Percentiles rank a stretch among this genome's conserved stretches.
Evolutionary conservation across 2,888 invertebrate species (phyloP).

Genomic region (Cantharis rufa): DNA sequence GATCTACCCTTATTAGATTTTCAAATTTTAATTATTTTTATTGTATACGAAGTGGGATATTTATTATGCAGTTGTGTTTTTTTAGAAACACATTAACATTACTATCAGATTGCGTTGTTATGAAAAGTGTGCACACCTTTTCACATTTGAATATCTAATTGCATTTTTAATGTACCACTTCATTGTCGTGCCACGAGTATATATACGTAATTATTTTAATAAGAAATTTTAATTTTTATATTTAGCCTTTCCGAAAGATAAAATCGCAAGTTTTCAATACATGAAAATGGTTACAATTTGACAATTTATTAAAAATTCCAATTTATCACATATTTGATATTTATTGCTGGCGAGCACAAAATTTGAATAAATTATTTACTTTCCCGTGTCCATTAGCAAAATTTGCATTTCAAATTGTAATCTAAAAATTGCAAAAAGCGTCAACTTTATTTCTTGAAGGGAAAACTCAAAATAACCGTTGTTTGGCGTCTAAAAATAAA

Average conservation of each 20-base stretch:
- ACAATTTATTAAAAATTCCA: neutral
- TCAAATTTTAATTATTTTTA: neutral
- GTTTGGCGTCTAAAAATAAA: neutral
- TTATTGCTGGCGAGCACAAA: neutral
- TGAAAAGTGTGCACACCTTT: slow-evolving; percentile 36
- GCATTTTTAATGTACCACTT: slow-evolving; percentile 30
- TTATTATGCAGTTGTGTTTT: slow-evolving; percentile 31
- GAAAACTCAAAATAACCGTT: neutral
- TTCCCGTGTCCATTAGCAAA: neutral
- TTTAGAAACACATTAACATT: slow-evolving; percentile 32
- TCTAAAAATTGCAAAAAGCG: neutral
- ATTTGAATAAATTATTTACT: neutral
- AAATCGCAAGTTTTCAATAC: neutral
- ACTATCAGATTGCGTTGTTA: slow-evolving; percentile 34
- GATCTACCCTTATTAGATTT: neutral
- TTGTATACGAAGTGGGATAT: slow-evolving; percentile 3
- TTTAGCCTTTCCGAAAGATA: slow-evolving; percentile 10
- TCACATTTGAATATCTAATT: slow-evolving; percentile 36
- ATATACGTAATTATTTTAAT: slow-evolving; percentile 26
- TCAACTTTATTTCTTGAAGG: neutral
- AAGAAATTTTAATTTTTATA: slow-evolving; percentile 31
- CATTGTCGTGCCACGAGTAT: slow-evolving; percentile 27
- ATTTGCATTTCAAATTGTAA: neutral
- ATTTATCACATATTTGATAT: neutral
- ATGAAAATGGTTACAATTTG: neutral